These are phyloP conservation scores for Gadus macrocephalus DNA, from an alignment of 2,113 vertebrate genomes.

Conservation along the genomic window DNA sequence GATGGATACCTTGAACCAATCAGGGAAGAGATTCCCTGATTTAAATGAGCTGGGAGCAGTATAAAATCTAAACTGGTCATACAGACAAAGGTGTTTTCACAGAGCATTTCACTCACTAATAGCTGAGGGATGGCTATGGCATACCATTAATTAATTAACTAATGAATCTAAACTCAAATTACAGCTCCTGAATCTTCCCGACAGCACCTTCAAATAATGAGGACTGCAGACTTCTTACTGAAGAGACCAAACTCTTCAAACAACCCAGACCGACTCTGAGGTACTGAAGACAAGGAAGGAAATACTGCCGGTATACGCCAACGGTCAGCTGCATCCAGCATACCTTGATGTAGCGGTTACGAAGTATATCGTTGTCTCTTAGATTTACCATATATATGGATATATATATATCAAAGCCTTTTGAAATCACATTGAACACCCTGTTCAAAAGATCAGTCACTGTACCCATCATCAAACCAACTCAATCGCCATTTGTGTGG, in stretches of 20 bases:
- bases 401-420: slow-evolving; percentile 32
- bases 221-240: not conserved
- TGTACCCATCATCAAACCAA: slow-evolving; percentile 48
- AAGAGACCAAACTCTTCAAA: slow-evolving; percentile 27
- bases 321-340: slow-evolving; percentile 34
- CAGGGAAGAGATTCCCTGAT: too few relatives aligned
- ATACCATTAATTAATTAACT: too few relatives aligned
- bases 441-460: slow-evolving; percentile 46
- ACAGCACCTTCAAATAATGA: too few relatives aligned
- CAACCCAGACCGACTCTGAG: slow-evolving; percentile 32
- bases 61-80: too few relatives aligned
- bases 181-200: too few relatives aligned
- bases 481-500: slow-evolving; percentile 13
- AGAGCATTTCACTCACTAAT: too few relatives aligned
- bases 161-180: too few relatives aligned
- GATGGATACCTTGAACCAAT: too few relatives aligned
- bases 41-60: too few relatives aligned
- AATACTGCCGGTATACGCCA: slow-evolving; percentile 45
- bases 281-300: slow-evolving; percentile 43
- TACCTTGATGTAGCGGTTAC: slow-evolving; percentile 17
- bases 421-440: slow-evolving; percentile 44
- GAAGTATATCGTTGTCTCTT: slow-evolving; percentile 15
- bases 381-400: too few relatives aligned
- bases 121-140: too few relatives aligned
- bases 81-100: too few relatives aligned